These are phyloP conservation scores for Centrocercus urophasianus DNA, from an alignment of 2,113 vertebrate genomes.

Conservation along the genomic window DNA sequence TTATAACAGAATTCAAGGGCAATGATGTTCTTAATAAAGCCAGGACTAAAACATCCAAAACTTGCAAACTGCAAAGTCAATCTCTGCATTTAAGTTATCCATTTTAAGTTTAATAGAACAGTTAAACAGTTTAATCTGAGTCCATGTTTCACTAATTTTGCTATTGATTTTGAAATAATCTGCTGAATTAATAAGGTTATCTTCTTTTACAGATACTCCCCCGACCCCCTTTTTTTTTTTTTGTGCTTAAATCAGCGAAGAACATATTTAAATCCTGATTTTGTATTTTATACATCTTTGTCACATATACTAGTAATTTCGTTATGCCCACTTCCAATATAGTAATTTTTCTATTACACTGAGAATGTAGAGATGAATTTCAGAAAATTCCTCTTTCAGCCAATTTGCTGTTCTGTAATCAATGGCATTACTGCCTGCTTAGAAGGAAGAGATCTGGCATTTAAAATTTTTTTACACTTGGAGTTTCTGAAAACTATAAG, in stretches of 20 bases:
- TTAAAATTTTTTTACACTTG: not conserved
- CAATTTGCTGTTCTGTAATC: not conserved
- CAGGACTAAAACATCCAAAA: not conserved
- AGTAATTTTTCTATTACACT: not conserved
- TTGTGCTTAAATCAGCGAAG: not conserved
- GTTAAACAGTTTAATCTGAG: not conserved
- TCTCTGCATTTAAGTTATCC: not conserved
- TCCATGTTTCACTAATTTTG: slow-evolving; percentile 18
- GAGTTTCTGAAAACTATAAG: not conserved
- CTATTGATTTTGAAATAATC: slow-evolving; percentile 4
- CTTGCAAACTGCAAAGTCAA: not conserved
- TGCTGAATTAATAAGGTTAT: not conserved
- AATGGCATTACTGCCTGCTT: not conserved
- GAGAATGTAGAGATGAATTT: not conserved
- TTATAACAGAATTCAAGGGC: not conserved
- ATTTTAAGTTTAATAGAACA: slow-evolving; percentile 19
- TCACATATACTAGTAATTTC: not conserved
- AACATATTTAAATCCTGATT: not conserved
- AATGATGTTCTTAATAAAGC: not conserved
- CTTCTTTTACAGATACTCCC: not conserved
- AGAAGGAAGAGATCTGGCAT: not conserved
- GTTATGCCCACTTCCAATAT: not conserved
- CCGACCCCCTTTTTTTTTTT: too few relatives aligned
- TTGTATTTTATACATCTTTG: not conserved
- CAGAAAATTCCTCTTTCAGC: not conserved